Conservation (phyloP, 2,797 vertebrate genomes). For the Schizopygopsis pylzovi region DNA sequence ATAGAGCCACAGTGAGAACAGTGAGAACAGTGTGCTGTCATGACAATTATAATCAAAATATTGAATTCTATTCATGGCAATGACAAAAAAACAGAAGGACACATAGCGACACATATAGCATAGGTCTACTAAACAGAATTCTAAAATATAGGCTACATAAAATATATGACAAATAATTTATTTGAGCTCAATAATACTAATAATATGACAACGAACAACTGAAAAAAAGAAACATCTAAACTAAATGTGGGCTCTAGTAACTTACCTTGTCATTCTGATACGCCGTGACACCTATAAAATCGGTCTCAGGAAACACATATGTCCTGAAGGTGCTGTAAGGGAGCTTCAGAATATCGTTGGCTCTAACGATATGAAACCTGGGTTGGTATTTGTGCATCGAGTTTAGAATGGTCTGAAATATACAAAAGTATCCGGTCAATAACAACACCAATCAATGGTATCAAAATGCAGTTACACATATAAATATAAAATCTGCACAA, state of each 20-base stretch:
- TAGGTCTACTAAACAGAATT: neutral
- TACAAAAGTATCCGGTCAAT: constrained; percentile 2
- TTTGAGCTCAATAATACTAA: neutral
- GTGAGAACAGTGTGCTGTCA: neutral
- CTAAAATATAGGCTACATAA: neutral
- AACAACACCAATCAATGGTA: neutral
- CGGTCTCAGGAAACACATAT: constrained; percentile 94
- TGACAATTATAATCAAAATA: constrained; percentile 2
- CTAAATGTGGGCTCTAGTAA: neutral
- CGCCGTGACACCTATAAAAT: constrained; percentile 96
- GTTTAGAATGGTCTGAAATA: constrained; percentile 91
- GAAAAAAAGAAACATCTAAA: neutral
- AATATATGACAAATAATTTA: neutral
- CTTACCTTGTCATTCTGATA: constrained; percentile 98
- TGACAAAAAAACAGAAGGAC: neutral
- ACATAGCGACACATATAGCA: neutral
- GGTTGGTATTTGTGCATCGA: constrained; percentile 99
- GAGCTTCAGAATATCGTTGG: constrained; percentile 94
- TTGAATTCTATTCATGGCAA: neutral
- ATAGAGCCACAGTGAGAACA: neutral
- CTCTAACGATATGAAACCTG: constrained; percentile 92
- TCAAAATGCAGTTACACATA: neutral
- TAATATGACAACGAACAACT: neutral
- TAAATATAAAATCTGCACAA: neutral
- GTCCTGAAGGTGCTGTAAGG: constrained; percentile 96